Base-by-base conservation (phyloP, 2,113 vertebrate species). In the Acinonyx jubatus region DNA sequence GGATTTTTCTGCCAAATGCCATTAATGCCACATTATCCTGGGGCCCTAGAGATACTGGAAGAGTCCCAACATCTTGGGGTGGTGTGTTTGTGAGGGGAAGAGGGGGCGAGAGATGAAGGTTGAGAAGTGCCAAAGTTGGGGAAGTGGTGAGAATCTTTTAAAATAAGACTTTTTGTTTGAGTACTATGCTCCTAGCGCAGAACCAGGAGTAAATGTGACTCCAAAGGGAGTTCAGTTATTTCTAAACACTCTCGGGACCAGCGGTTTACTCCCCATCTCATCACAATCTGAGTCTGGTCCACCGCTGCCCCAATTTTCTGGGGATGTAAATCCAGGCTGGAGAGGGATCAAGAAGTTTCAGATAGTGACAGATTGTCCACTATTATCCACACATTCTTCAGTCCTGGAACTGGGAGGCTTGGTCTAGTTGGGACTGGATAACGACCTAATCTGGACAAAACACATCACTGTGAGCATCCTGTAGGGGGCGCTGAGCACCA, bases 1-100 rank as follows among this genome's bases (percentile, higher is more conserved):
- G 89, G 45, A n/a, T 93, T 95, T 94, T 94, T 97, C 89, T 92
- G 95, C 96, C 88, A 95, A 89, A 91, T 93, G 91, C 91, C 94
- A 93, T 98, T 95, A 95, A 92, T 88, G 82, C 89, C 74, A 13
- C 87, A 80, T 87, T 96, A 48, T 80, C 18, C 36, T 66, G 85
- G 71, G 94, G 88, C 73, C 55, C 78, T 61, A 74, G 71, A 84
- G 45, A 45, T 85, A 12, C 78, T 48, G 27, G 14, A 57, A 50
- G 10, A 86, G 29, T 92, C 84, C 76, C 25, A 74, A 7, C 66
- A 65, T 90, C 87, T 90, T 82, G 33, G 68, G 36, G 16, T 57
- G 7, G 92, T 79, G 15, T 63, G 29, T 66, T 19, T 65, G 19
- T 73, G 50, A 81, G 52, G 29, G 61, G 68, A 8, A 8, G 5